phyloP scores from a whole-genome alignment of 2,113 vertebrate species.

The Eptesicus fuscus region DNA sequence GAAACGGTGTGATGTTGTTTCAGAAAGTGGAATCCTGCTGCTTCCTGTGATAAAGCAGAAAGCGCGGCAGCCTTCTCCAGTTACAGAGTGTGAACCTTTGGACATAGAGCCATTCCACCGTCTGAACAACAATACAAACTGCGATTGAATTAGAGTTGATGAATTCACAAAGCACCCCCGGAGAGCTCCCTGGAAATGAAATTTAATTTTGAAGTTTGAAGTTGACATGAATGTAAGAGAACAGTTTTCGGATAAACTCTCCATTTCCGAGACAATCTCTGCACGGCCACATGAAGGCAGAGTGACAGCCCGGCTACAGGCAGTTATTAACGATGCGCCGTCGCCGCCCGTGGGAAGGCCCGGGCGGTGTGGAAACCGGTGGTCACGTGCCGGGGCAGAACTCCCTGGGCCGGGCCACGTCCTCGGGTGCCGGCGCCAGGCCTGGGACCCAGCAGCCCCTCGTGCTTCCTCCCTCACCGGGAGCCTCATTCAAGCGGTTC shows the following conservation, averaged over 20 bases:
- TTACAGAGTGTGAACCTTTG: not conserved
- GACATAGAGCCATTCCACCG: not conserved
- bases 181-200: not conserved
- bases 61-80: not conserved
- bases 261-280: not conserved
- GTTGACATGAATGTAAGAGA: not conserved
- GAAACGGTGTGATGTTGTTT: not conserved
- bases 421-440: not conserved
- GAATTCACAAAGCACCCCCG: not conserved
- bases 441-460: not conserved
- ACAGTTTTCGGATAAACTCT: not conserved
- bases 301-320: not conserved
- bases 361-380: too few relatives aligned
- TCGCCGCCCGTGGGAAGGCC: too few relatives aligned
- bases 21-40: not conserved
- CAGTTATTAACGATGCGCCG: not conserved
- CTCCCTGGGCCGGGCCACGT: not conserved
- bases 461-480: not conserved
- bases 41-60: not conserved
- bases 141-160: not conserved
- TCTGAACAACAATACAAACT: not conserved
- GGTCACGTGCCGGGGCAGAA: not conserved
- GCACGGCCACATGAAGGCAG: not conserved
- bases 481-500: not conserved
- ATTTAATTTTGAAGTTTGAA: conserved; percentile 34